These are phyloP conservation scores for Tortricodes alternella DNA, from an alignment of 2,888 invertebrate species.

Conservation along the genomic window DNA sequence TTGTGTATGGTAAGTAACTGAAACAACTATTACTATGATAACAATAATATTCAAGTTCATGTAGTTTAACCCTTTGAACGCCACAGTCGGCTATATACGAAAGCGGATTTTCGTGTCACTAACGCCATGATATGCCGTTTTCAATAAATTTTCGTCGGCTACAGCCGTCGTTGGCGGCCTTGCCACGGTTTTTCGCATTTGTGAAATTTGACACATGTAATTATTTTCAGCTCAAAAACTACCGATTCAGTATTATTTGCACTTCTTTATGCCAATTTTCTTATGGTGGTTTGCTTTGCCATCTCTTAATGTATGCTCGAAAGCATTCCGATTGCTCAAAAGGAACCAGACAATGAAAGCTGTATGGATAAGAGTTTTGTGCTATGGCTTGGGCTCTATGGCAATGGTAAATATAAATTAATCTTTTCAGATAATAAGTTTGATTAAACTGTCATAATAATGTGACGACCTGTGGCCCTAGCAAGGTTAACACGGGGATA, in stretches of 20 bases:
- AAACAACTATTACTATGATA: conserved; percentile 34
- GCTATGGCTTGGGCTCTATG: conserved; percentile 77
- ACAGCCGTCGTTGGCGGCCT: no score
- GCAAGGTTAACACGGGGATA: no score
- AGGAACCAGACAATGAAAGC: conserved; percentile 42
- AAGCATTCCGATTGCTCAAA: conserved; percentile 45
- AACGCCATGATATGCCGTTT: no score
- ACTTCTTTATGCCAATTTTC: conserved; percentile 84
- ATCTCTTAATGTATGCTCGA: conserved; percentile 54
- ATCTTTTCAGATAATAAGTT: not conserved
- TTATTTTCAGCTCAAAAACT: conserved; percentile 82
- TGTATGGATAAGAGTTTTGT: conserved; percentile 49
- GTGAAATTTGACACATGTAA: not conserved
- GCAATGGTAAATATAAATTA: conserved; percentile 70
- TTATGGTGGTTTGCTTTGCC: conserved; percentile 79
- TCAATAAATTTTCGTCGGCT: no score
- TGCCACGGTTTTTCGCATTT: not conserved
- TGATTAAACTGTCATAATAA: no score
- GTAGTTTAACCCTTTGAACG: no score
- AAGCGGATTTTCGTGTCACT: no score
- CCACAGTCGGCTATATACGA: no score
- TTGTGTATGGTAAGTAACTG: conserved; percentile 54
- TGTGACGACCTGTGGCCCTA: no score
- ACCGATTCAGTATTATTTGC: conserved; percentile 84
- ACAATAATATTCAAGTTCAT: no score